Percentiles rank a stretch among this genome's conserved stretches.
phyloP scores from a whole-genome alignment of 64 coral and sea anemone genomes.

The Orbicella faveolata region DNA sequence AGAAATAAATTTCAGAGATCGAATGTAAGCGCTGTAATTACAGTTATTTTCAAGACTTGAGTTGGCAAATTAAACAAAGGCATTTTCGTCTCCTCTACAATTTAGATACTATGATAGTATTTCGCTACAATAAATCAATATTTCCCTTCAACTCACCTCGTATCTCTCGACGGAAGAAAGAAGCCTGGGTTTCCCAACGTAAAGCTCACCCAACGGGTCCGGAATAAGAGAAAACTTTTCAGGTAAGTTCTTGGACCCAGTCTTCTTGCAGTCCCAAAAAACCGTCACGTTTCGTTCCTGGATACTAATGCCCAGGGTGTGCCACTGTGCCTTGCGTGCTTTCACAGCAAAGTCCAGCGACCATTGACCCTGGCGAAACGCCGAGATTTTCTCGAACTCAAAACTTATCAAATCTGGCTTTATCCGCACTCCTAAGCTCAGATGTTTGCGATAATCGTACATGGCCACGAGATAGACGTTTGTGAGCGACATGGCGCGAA shows the following conservation, averaged over 20 bases:
- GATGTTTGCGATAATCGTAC: constrained; percentile 38
- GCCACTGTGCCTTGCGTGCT: constrained; percentile 43
- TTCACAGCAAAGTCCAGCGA: constrained; percentile 63
- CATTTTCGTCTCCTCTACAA: too few species aligned
- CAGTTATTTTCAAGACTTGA: too few species aligned
- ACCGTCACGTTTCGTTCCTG: constrained; percentile 53
- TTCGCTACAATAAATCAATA: neutral
- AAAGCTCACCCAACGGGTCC: constrained; percentile 48
- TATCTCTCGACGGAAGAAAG: neutral
- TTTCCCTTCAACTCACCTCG: neutral
- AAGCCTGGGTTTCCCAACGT: constrained; percentile 54
- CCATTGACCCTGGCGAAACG: neutral
- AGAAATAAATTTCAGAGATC: too few species aligned
- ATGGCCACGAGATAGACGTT: constrained; percentile 68
- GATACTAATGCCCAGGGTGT: constrained; percentile 57
- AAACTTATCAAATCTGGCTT: constrained; percentile 54
- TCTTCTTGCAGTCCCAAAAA: constrained; percentile 78
- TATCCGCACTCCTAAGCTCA: constrained; percentile 66
- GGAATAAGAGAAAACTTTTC: constrained; percentile 50
- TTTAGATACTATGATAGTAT: too few species aligned
- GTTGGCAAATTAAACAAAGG: too few species aligned
- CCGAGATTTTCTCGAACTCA: constrained; percentile 60
- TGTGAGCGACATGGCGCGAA: constrained; percentile 49
- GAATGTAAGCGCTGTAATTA: too few species aligned
- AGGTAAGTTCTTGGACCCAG: constrained; percentile 41